phyloP scores from a whole-genome alignment of 2,888 invertebrate species.

The Caenorhabditis panamensis region DNA sequence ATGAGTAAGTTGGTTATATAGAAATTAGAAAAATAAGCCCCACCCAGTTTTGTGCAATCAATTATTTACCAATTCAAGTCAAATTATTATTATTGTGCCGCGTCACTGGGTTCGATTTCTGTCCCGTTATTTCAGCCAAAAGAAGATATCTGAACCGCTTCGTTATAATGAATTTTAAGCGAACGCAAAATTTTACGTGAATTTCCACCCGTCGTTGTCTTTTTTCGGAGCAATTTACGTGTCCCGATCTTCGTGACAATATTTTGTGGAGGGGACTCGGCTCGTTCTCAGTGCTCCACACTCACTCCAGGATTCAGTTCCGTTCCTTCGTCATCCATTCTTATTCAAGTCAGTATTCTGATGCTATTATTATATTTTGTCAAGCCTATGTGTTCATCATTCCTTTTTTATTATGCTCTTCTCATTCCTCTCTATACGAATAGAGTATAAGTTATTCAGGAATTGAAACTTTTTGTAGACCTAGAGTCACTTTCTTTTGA shows the following conservation, averaged over 20 bases:
- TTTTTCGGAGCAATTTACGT: slow-evolving; percentile 6
- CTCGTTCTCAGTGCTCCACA: slow-evolving; percentile 12
- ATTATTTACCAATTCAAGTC: slow-evolving; percentile 10
- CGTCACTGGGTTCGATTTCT: not conserved
- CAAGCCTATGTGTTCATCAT: slow-evolving; percentile 59
- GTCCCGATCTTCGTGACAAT: slow-evolving; percentile 21
- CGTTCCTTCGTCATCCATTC: slow-evolving; percentile 43
- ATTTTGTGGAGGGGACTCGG: slow-evolving; percentile 12
- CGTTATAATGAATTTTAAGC: not conserved
- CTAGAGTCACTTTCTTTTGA: not conserved
- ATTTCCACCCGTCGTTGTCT: not conserved
- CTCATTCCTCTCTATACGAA: slow-evolving; percentile 46
- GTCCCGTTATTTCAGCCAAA: not conserved
- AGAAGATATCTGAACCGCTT: slow-evolving; percentile 1
- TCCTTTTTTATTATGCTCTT: slow-evolving; percentile 57
- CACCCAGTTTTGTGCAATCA: not conserved
- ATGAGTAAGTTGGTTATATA: not conserved
- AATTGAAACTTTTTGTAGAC: slow-evolving; percentile 37
- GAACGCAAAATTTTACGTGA: not conserved
- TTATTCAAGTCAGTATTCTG: slow-evolving; percentile 56
- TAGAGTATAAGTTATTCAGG: slow-evolving; percentile 47
- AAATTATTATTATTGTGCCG: slow-evolving; percentile 5
- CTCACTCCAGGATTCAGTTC: slow-evolving; percentile 34
- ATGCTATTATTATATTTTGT: slow-evolving; percentile 60
- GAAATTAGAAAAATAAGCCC: not conserved